These are phyloP conservation scores for Steatornis caripensis DNA, from an alignment of 2,113 vertebrate genomes.

Conservation along the genomic window DNA sequence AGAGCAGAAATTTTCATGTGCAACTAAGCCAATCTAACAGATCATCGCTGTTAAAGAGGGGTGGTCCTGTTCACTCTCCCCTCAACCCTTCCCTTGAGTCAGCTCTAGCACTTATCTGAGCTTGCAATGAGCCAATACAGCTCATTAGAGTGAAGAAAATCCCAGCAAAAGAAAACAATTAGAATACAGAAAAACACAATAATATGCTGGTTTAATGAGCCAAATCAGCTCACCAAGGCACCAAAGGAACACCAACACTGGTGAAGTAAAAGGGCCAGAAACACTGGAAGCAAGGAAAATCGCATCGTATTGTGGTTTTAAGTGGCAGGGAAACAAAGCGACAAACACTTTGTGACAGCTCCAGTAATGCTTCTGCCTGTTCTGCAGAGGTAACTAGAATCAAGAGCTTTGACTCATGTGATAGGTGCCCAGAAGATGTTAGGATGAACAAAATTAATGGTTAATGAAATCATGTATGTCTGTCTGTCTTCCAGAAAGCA, in stretches of 20 bases:
- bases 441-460: not conserved
- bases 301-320: not conserved
- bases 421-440: not conserved
- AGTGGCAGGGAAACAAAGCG: not conserved
- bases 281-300: not conserved
- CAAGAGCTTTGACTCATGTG: not conserved
- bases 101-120: not conserved
- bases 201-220: not conserved
- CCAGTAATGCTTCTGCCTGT: not conserved
- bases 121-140: not conserved
- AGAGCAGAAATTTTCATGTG: not conserved
- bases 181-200: not conserved
- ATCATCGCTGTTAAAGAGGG: not conserved
- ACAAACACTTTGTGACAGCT: not conserved
- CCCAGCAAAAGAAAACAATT: not conserved
- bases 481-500: not conserved
- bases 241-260: not conserved
- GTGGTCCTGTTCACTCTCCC: not conserved
- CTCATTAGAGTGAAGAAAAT: constrained; percentile 2
- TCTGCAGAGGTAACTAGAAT: not conserved
- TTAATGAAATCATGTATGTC: not conserved
- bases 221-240: not conserved
- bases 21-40: not conserved
- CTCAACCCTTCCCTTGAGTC: not conserved
- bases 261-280: not conserved